These are phyloP conservation scores for Cladopsammia gracilis DNA, from an alignment of 64 coral and sea anemone genomes.

Conservation along the genomic window DNA sequence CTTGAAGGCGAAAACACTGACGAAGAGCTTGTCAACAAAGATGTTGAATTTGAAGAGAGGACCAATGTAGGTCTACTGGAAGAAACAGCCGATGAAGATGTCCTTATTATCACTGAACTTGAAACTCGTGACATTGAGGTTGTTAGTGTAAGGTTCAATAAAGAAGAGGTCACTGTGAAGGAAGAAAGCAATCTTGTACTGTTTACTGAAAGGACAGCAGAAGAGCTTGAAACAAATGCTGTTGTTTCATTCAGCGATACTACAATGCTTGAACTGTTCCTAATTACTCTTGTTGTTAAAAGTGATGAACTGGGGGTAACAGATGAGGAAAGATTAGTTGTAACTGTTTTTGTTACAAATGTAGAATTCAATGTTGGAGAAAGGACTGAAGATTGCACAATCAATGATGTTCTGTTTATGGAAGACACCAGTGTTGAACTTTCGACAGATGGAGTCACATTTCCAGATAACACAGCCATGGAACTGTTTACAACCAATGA, in stretches of 20 bases:
- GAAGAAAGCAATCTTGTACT: neutral
- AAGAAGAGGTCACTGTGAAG: neutral
- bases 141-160: neutral
- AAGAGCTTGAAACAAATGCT: neutral
- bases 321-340: neutral
- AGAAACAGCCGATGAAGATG: neutral
- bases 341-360: slow-evolving; percentile 30
- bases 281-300: neutral
- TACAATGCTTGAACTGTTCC: neutral
- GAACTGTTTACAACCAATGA: neutral
- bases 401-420: neutral
- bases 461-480: neutral
- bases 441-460: neutral
- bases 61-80: neutral
- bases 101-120: neutral
- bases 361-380: slow-evolving; percentile 29
- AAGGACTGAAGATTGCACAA: neutral
- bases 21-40: neutral
- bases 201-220: neutral
- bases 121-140: neutral
- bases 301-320: neutral
- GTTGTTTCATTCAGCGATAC: neutral
- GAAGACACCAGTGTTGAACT: neutral
- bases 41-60: neutral
- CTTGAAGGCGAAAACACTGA: neutral